These are phyloP conservation scores for Telmatochromis sp. DNA, from an alignment of 2,113 vertebrate species.

Conservation along the genomic window DNA sequence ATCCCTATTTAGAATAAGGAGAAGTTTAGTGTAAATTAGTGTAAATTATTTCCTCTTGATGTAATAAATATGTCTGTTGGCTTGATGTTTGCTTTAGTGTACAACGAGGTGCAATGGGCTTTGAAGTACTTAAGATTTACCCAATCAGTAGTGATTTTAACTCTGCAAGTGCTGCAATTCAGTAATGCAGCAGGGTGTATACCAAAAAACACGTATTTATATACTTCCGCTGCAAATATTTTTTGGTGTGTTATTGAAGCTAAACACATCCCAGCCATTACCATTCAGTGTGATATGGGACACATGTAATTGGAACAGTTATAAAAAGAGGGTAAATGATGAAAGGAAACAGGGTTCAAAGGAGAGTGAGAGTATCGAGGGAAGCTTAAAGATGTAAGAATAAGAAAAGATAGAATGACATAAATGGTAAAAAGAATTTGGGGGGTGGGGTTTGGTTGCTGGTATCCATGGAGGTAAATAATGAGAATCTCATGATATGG, in stretches of 20 bases:
- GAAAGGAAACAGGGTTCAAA: not conserved
- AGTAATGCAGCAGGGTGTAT: not conserved
- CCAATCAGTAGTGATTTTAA: not conserved
- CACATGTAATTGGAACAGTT: not conserved
- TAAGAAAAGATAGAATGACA: not conserved
- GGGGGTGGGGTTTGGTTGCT: not conserved
- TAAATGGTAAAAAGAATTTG: not conserved
- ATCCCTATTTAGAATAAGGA: not conserved
- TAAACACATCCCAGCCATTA: not conserved
- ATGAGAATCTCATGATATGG: constrained; percentile 41
- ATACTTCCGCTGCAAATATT: rapidly evolving
- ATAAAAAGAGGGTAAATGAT: not conserved
- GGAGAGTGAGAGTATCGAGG: not conserved
- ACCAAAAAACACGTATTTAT: rapidly evolving
- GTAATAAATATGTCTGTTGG: not conserved
- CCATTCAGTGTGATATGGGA: not conserved
- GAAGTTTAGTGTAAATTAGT: not conserved
- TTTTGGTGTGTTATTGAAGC: not conserved
- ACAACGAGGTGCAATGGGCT: not conserved
- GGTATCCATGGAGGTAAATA: constrained; percentile 42
- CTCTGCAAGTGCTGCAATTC: not conserved
- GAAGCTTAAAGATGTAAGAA: not conserved
- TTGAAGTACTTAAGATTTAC: not conserved
- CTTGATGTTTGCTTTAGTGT: not conserved
- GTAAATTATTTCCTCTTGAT: not conserved